A percentile compares a stretch with the other conserved stretches of the same genome.
Conservation (phyloP, 1,140 invertebrate species). For the Hyles vespertilio region DNA sequence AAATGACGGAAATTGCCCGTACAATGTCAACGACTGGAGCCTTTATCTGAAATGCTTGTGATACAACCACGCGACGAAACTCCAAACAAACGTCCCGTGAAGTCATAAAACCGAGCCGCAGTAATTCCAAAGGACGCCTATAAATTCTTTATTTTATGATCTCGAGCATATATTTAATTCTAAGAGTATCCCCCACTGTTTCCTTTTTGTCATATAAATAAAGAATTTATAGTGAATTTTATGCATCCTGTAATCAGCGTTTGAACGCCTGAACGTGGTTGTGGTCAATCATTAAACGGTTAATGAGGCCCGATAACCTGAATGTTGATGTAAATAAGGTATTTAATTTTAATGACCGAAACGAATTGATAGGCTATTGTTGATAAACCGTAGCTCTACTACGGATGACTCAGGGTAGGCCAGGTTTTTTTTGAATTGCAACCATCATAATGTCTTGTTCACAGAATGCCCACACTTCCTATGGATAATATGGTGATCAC, state of each 20-base stretch:
- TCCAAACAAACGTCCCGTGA: slow-evolving; percentile 66
- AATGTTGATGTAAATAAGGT: slow-evolving; percentile 34
- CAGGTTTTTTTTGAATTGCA: slow-evolving; percentile 27
- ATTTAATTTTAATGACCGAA: slow-evolving; percentile 17
- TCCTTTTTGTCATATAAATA: slow-evolving; percentile 62
- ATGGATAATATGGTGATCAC: slow-evolving; percentile 44
- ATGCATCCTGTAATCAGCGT: slow-evolving; percentile 44
- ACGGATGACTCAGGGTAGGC: too few relatives aligned
- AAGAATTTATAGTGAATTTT: slow-evolving; percentile 58
- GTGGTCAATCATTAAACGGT: slow-evolving; percentile 31
- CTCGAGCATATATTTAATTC: slow-evolving; percentile 69
- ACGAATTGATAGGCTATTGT: slow-evolving; percentile 7
- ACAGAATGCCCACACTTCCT: slow-evolving; percentile 41
- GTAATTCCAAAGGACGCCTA: slow-evolving; percentile 68
- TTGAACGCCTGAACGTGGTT: slow-evolving; percentile 32
- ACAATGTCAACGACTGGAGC: slow-evolving; percentile 9
- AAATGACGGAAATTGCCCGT: slow-evolving; percentile 33
- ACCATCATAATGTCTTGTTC: slow-evolving; percentile 38
- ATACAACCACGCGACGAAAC: slow-evolving; percentile 56
- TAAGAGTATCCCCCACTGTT: slow-evolving; percentile 57
- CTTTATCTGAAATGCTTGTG: slow-evolving; percentile 50
- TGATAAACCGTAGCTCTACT: too few relatives aligned
- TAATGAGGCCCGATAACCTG: slow-evolving; percentile 37
- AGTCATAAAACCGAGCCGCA: slow-evolving; percentile 65
- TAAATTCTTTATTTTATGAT: slow-evolving; percentile 74